phyloP scores from a whole-genome alignment of 2,113 vertebrate species.

The Bolborhynchus lineola region DNA sequence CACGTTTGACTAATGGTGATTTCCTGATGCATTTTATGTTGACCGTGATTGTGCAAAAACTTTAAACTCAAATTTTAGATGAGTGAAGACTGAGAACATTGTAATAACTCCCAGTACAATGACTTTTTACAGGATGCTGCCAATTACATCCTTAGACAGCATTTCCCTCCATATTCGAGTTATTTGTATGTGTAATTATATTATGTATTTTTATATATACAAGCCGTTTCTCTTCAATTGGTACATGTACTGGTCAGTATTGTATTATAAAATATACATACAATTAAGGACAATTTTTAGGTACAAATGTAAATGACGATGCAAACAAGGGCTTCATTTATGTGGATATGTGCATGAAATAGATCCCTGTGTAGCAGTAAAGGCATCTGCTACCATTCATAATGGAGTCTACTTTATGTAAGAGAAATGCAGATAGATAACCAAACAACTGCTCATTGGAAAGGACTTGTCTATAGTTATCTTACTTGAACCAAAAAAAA shows the following conservation, averaged over 20 bases:
- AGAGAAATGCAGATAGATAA: neutral
- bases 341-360: neutral
- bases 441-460: neutral
- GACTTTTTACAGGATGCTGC: constrained; percentile 17
- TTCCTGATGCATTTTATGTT: constrained; percentile 69
- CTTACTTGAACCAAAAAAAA: neutral
- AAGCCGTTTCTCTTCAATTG: neutral
- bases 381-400: neutral
- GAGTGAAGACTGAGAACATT: constrained; percentile 26
- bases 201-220: neutral
- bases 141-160: neutral
- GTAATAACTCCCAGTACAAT: constrained; percentile 17
- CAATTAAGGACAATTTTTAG: neutral
- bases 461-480: neutral
- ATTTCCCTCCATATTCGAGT: neutral
- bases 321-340: neutral
- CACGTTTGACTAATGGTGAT: constrained; percentile 69
- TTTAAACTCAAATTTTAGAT: constrained; percentile 60
- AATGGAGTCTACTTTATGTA: neutral
- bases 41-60: constrained; percentile 56
- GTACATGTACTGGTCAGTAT: neutral
- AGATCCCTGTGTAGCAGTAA: neutral
- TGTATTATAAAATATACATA: neutral
- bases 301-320: neutral
- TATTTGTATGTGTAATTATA: neutral